A percentile compares a stretch with the other conserved stretches of the same genome.
phyloP scores from a whole-genome alignment of 1,140 invertebrate genomes.

The Ostrea edulis region DNA sequence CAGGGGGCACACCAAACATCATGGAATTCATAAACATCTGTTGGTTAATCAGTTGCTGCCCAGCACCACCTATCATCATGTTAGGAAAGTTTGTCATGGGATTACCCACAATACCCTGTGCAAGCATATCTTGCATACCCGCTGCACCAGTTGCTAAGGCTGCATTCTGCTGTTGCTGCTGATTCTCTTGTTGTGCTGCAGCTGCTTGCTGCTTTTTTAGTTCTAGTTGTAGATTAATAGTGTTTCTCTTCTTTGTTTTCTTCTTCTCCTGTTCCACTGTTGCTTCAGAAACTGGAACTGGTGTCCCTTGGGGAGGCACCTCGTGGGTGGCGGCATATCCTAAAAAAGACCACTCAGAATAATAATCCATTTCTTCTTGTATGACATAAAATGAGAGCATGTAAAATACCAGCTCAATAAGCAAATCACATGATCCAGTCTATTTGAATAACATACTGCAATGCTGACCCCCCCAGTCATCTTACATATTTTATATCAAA shows the following conservation, averaged over 20 bases:
- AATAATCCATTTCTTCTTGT: neutral
- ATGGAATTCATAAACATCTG: slow-evolving; percentile 62
- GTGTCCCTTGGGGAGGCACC: neutral
- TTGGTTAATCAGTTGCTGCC: slow-evolving; percentile 51
- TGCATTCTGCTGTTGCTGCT: slow-evolving; percentile 53
- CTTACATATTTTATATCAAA: too few relatives aligned
- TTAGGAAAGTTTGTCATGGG: slow-evolving; percentile 53
- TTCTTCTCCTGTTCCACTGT: slow-evolving; percentile 56
- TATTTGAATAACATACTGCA: too few relatives aligned
- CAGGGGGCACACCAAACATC: slow-evolving; percentile 47
- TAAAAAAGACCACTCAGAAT: slow-evolving; percentile 20
- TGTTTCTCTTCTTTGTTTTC: slow-evolving; percentile 66
- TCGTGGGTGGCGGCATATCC: slow-evolving; percentile 15
- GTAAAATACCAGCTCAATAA: neutral
- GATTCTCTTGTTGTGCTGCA: slow-evolving; percentile 49
- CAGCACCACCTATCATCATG: slow-evolving; percentile 42
- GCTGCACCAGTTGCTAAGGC: slow-evolving; percentile 42
- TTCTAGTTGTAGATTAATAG: slow-evolving; percentile 67
- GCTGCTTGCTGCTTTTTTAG: slow-evolving; percentile 58
- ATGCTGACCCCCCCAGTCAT: too few relatives aligned
- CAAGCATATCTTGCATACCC: slow-evolving; percentile 48
- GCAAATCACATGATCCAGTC: too few relatives aligned
- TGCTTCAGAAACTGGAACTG: slow-evolving; percentile 39
- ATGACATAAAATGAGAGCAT: neutral
- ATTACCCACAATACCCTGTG: slow-evolving; percentile 59